These are phyloP conservation scores for Laothoe populi DNA, from an alignment of 2,888 invertebrate genomes.

Conservation along the genomic window DNA sequence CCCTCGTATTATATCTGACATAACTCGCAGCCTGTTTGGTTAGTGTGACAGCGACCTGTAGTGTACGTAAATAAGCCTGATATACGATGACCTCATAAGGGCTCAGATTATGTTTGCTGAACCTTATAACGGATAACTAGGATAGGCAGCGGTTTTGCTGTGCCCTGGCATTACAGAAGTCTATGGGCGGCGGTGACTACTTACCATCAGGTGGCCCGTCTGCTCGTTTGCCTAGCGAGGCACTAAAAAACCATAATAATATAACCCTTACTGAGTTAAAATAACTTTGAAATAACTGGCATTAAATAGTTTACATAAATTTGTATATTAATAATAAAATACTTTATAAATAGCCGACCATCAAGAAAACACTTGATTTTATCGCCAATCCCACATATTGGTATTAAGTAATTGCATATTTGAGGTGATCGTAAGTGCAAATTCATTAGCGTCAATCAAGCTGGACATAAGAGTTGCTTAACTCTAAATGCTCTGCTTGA, in stretches of 20 bases:
- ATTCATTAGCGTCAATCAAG: constrained; percentile 22
- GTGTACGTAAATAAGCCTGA: neutral
- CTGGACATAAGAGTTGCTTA: constrained; percentile 7
- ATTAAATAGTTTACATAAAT: too few relatives aligned
- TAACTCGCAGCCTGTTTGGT: neutral
- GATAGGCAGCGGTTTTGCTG: too few relatives aligned
- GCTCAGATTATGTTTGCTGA: neutral
- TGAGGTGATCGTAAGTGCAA: constrained; percentile 6
- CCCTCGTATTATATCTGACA: neutral
- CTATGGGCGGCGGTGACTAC: too few relatives aligned
- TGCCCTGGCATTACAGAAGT: too few relatives aligned
- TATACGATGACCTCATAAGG: neutral
- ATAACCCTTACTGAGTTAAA: neutral
- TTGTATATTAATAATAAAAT: too few relatives aligned
- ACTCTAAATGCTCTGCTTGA: too few relatives aligned
- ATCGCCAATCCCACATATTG: constrained; percentile 7
- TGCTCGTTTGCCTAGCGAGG: too few relatives aligned
- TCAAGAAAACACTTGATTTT: constrained; percentile 12
- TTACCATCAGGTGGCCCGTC: too few relatives aligned
- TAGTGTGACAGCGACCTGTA: neutral
- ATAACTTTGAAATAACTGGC: neutral
- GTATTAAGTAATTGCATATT: constrained; percentile 20
- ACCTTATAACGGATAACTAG: too few relatives aligned
- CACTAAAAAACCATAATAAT: too few relatives aligned
- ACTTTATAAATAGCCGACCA: too few relatives aligned